phyloP scores from a whole-genome alignment of 2,888 invertebrate genomes.

The Odontothrips loti region DNA sequence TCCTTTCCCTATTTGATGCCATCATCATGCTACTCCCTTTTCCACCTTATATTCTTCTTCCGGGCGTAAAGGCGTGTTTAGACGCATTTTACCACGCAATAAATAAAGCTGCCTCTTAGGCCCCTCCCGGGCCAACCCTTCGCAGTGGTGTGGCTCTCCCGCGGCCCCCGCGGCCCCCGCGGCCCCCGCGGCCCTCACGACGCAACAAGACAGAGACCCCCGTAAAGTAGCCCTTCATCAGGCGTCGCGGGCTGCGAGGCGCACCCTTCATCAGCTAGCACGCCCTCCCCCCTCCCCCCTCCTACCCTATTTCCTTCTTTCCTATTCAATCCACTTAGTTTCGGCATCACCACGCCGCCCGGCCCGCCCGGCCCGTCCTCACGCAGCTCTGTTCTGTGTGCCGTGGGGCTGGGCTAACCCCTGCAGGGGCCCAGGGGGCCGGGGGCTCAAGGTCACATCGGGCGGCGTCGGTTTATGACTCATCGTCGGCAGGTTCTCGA shows the following conservation, averaged over 20 bases:
- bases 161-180: neutral
- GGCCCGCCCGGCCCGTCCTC: neutral
- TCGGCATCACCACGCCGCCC: neutral
- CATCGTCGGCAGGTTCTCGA: too few relatives aligned
- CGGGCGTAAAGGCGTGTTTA: neutral
- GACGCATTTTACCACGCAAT: slow-evolving; percentile 9
- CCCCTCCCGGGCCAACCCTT: too few relatives aligned
- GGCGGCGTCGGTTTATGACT: too few relatives aligned
- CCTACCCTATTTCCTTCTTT: neutral
- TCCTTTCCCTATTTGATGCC: neutral
- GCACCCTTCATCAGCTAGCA: neutral
- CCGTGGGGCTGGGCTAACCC: too few relatives aligned
- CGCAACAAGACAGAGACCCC: neutral
- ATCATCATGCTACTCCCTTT: neutral
- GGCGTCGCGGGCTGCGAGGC: neutral
- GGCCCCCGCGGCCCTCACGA: neutral
- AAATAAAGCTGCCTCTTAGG: neutral
- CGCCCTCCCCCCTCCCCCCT: neutral
- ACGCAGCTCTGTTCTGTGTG: too few relatives aligned
- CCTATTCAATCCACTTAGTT: neutral
- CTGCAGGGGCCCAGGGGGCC: too few relatives aligned
- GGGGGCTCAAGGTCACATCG: too few relatives aligned
- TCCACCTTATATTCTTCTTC: neutral
- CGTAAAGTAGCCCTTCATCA: neutral
- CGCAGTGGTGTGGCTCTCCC: too few relatives aligned